Percentiles rank a stretch among this genome's conserved stretches.
Conservation (phyloP, 1,140 invertebrate genomes). For the Bradynema listronoti region DNA sequence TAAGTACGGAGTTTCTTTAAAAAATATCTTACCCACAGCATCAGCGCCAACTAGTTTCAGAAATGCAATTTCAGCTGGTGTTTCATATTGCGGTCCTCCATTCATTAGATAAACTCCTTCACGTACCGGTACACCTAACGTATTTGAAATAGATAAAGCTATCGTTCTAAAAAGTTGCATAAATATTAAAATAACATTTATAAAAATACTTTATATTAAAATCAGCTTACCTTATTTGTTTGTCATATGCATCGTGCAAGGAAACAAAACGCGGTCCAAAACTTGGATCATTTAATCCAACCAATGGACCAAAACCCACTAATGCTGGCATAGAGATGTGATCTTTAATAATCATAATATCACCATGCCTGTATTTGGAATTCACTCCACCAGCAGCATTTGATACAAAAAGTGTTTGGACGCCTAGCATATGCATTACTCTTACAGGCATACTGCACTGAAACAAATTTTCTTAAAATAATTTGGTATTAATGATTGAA, state of each 20-base stretch:
- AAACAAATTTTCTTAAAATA: conserved; percentile 16
- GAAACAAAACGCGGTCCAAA: conserved; percentile 63
- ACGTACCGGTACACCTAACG: conserved; percentile 54
- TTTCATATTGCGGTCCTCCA: conserved; percentile 62
- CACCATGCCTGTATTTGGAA: conserved; percentile 47
- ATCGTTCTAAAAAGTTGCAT: too few species aligned
- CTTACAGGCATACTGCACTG: conserved; percentile 52
- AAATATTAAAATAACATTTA: conserved; percentile 32
- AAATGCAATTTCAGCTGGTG: too few species aligned
- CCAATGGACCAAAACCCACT: conserved; percentile 52
- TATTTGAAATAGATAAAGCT: too few species aligned
- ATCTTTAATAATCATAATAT: conserved; percentile 59
- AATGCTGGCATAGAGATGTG: conserved; percentile 59
- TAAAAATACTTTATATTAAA: conserved; percentile 15
- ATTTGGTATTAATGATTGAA: not conserved
- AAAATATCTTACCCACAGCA: too few species aligned
- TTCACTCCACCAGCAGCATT: conserved; percentile 59
- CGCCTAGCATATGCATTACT: conserved; percentile 50
- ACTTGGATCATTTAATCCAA: conserved; percentile 58
- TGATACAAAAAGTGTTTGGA: conserved; percentile 51
- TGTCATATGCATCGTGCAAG: conserved; percentile 61
- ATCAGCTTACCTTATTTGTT: conserved; percentile 38
- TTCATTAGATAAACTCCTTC: conserved; percentile 62
- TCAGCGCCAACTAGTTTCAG: too few species aligned
- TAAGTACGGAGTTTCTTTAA: too few species aligned